Evolutionary conservation across 2,113 vertebrate species (phyloP).

Genomic region (Cyanocitta stelleri): DNA sequence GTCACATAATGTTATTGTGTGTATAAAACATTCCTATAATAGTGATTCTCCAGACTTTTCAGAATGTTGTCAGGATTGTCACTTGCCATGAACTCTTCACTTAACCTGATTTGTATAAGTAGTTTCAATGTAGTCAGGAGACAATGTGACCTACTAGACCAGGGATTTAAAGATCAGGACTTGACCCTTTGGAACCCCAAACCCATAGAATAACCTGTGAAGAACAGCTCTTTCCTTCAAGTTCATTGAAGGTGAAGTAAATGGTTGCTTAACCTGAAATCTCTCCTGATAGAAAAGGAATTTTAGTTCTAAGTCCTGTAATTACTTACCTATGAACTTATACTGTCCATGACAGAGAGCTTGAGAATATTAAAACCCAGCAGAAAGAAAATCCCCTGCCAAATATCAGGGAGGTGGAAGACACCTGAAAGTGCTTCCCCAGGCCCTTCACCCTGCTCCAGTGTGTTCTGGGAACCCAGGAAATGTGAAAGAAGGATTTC

Average conservation of each 20-base stretch:
- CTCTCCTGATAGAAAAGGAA: neutral
- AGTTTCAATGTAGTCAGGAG: neutral
- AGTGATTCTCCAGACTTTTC: neutral
- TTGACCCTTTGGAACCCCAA: neutral
- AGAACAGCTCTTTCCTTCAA: neutral
- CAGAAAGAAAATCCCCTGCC: neutral
- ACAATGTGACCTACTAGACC: neutral
- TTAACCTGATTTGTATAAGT: neutral
- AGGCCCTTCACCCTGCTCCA: neutral
- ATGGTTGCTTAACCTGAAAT: slow-evolving; percentile 20
- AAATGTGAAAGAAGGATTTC: neutral
- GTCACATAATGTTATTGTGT: neutral
- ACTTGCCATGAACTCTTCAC: neutral
- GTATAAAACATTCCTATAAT: neutral
- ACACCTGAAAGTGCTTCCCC: neutral
- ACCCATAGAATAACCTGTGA: neutral
- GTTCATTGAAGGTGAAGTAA: neutral
- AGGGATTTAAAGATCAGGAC: neutral
- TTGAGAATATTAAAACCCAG: neutral
- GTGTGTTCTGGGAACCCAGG: neutral
- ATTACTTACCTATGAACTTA: neutral
- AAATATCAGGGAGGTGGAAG: neutral
- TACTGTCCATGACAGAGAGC: neutral
- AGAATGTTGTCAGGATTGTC: neutral
- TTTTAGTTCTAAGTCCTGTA: slow-evolving; percentile 14